These are phyloP conservation scores for Ctenopoma multispine DNA, from an alignment of 2,797 vertebrate genomes.

Conservation along the genomic window DNA sequence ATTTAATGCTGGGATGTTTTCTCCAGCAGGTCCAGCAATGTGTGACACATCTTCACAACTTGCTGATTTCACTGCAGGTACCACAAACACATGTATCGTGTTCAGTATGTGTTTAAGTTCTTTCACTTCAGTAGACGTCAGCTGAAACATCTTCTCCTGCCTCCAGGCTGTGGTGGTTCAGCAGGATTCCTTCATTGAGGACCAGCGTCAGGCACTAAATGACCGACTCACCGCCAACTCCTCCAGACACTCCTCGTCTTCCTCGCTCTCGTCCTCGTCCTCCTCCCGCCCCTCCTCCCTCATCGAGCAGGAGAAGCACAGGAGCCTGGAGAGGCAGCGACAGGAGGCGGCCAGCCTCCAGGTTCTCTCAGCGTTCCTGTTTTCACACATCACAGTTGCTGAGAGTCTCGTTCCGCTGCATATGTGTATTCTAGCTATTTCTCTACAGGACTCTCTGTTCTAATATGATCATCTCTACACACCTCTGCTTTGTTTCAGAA, in stretches of 20 bases:
- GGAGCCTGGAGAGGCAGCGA: conserved; percentile 91
- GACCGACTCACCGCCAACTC: conserved; percentile 75
- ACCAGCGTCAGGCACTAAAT: conserved; percentile 87
- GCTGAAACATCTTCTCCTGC: background rate
- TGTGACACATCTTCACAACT: conserved; percentile 87
- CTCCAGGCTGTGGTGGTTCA: conserved; percentile 90
- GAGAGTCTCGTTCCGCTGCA: background rate
- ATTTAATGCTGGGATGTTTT: conserved; percentile 44
- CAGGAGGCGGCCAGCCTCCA: conserved; percentile 89
- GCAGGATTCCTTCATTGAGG: conserved; percentile 93
- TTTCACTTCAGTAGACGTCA: background rate
- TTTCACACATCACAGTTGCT: background rate
- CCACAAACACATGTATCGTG: background rate
- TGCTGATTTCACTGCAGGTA: conserved; percentile 91
- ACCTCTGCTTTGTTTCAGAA: conserved; percentile 70
- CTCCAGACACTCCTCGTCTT: conserved; percentile 80
- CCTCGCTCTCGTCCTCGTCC: conserved; percentile 74
- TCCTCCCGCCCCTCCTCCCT: conserved; percentile 85
- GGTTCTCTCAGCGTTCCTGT: conserved; percentile 25
- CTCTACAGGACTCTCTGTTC: background rate
- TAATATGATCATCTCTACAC: no score
- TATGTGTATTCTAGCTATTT: background rate
- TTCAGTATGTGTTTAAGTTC: background rate
- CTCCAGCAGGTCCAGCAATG: conserved; percentile 88
- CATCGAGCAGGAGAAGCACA: conserved; percentile 93